A percentile compares a stretch with the other conserved stretches of the same genome.
Conservation (phyloP, 2,113 vertebrate species). For the Grammomys dolichurus region DNA sequence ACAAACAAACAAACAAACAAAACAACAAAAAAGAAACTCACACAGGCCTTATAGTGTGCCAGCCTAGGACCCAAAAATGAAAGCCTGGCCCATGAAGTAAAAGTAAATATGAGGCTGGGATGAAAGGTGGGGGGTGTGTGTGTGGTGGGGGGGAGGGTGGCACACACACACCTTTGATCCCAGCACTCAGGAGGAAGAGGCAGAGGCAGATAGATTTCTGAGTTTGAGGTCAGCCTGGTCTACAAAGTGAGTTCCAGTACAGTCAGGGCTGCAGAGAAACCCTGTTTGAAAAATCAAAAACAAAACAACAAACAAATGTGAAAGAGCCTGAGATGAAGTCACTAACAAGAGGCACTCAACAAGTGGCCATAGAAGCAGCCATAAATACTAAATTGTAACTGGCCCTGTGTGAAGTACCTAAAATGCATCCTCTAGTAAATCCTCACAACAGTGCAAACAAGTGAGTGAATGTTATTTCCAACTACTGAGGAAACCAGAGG, state of each 20-base stretch:
- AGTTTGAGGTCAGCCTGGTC: not conserved
- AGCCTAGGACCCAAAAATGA: not conserved
- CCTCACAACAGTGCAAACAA: not conserved
- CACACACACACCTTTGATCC: not conserved
- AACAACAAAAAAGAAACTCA: not conserved
- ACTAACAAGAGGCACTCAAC: not conserved
- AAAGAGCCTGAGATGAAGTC: not conserved
- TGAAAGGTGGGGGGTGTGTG: not conserved
- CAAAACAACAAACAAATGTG: not conserved
- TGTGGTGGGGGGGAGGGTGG: not conserved
- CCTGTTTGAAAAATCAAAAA: not conserved
- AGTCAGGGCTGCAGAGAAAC: not conserved
- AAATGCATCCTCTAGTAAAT: not conserved
- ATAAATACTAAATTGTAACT: not conserved
- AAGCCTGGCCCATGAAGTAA: not conserved
- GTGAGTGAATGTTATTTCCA: not conserved
- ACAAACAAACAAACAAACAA: too few species aligned
- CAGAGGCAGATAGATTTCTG: not conserved
- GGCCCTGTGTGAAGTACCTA: not conserved
- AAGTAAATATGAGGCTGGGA: not conserved
- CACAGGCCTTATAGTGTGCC: not conserved
- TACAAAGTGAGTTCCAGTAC: not conserved
- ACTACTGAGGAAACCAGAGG: not conserved
- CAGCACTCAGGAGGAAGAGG: not conserved
- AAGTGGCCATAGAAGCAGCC: not conserved